Conservation (phyloP, 2,888 invertebrate species). For the Hirtodrosophila cameraria region DNA sequence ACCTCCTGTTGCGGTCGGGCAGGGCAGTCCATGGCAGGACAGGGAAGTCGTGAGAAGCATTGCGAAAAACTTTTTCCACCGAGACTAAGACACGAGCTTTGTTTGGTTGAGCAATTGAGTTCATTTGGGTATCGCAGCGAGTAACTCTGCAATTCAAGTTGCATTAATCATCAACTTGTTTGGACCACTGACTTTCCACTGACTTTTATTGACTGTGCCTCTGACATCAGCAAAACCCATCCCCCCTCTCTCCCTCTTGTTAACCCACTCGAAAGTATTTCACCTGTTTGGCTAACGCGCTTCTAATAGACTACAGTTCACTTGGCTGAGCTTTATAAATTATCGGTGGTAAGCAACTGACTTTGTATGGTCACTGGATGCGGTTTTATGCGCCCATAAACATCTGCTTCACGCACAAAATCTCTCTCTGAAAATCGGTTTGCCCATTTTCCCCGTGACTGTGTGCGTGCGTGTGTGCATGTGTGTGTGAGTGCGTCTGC, state of each 20-base stretch:
- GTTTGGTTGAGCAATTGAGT: slow-evolving; percentile 47
- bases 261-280: background rate
- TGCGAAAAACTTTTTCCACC: slow-evolving; percentile 35
- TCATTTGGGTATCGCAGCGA: slow-evolving; percentile 47
- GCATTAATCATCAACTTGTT: slow-evolving; percentile 75
- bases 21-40: too few species aligned
- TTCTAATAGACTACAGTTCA: slow-evolving; percentile 73
- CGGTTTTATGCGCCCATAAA: slow-evolving; percentile 39
- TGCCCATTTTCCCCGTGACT: background rate
- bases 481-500: slow-evolving; percentile 19
- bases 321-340: slow-evolving; percentile 68
- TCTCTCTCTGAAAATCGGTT: slow-evolving; percentile 2
- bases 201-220: slow-evolving; percentile 70
- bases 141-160: slow-evolving; percentile 61
- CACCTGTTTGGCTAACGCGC: slow-evolving; percentile 63
- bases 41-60: slow-evolving; percentile 5
- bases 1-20: slow-evolving; percentile 17
- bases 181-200: slow-evolving; percentile 49
- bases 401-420: slow-evolving; percentile 17
- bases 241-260: background rate
- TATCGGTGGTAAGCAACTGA: slow-evolving; percentile 65
- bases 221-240: slow-evolving; percentile 1
- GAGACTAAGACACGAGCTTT: slow-evolving; percentile 42
- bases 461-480: slow-evolving; percentile 5
- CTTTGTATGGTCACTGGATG: slow-evolving; percentile 70